Evolutionary conservation across 2,888 invertebrate genomes (phyloP), one percentile per base, ranked within the genome.

Genomic region (Caenorhabditis angaria): DNA sequence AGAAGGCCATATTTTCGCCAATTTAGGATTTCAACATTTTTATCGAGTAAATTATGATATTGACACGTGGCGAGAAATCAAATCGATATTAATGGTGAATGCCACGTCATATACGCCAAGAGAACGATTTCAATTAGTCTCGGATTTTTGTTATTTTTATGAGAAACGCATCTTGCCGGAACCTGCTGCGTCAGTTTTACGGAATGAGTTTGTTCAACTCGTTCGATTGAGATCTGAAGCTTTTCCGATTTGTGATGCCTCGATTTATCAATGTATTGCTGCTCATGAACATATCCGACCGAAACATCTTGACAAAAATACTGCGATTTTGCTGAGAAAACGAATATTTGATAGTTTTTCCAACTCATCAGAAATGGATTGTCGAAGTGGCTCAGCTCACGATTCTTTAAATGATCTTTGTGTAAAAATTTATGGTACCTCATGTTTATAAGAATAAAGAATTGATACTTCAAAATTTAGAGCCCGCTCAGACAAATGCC

Each of bases 31-130:
- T 54, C 29, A 50, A 0, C 69, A 80, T 60, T 78, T 64, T 51
- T 80, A 80, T 59, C 76, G 80, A 6, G 76, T 78, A 14, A 78
- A 78, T 54, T 80, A 80, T 32, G 80, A 80, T 48, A 50, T 76
- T 28, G 74, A 76, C 61, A 78, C 76, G 28, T 80, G 80, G 80
- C 48, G 70, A 24, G 61, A 70, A 18, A 65, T 75, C 54, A 70
- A 65, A 35, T 54, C 61, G 0, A 47, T 65, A 12, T 58, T 76
- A n/a, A 59, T 62, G 0, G 70, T 76, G 59, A 80, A 80, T 58
- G 76, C 79, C 22, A 77, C 79, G 18, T 62, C 60, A 6, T 80
- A 77, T 57, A 74, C 77, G 22, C 22, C 53, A n/a, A 35, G 74
- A 29, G 80, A 80, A 58, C 59, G 78, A 20, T 69, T 72, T 47